Evolutionary conservation across 1,140 invertebrate species (phyloP).

Genomic region (Caenorhabditis briggsae): DNA sequence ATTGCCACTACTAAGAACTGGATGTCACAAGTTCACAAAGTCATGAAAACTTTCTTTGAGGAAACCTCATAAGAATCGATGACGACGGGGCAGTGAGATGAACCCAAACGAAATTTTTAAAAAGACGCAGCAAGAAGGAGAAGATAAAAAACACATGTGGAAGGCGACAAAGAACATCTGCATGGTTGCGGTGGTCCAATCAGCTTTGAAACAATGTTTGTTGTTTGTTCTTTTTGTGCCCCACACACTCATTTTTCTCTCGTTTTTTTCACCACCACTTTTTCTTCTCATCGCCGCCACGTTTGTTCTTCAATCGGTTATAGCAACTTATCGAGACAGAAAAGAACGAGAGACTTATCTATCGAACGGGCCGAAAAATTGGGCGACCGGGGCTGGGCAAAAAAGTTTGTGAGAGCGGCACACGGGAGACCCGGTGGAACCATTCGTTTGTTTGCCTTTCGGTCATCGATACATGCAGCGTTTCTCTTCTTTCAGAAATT

Average conservation of each 20-base stretch:
- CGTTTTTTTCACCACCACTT: background rate
- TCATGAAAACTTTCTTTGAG: background rate
- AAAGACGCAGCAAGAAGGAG: background rate
- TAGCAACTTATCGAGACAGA: constrained; percentile 25
- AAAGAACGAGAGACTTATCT: constrained; percentile 10
- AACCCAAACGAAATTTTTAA: constrained; percentile 2
- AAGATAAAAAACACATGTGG: constrained; percentile 16
- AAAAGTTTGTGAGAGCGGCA: background rate
- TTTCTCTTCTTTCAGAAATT: constrained; percentile 32
- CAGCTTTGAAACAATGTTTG: constrained; percentile 51
- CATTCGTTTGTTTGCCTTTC: constrained; percentile 51
- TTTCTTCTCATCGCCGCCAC: constrained; percentile 24
- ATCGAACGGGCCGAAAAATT: constrained; percentile 38
- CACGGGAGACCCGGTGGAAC: constrained; percentile 46
- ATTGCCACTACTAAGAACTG: background rate
- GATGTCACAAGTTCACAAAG: constrained; percentile 1
- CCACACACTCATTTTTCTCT: too few relatives aligned
- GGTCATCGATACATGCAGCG: constrained; percentile 51
- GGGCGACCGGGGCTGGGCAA: background rate
- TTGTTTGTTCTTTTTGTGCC: constrained; percentile 39
- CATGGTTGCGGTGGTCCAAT: constrained; percentile 21
- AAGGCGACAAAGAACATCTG: constrained; percentile 53
- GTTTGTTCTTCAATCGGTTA: constrained; percentile 44
- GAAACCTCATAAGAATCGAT: constrained; percentile 33
- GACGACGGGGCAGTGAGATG: background rate